Base-by-base conservation (phyloP, 2,113 vertebrate species). In the Pituophis catenifer region DNA sequence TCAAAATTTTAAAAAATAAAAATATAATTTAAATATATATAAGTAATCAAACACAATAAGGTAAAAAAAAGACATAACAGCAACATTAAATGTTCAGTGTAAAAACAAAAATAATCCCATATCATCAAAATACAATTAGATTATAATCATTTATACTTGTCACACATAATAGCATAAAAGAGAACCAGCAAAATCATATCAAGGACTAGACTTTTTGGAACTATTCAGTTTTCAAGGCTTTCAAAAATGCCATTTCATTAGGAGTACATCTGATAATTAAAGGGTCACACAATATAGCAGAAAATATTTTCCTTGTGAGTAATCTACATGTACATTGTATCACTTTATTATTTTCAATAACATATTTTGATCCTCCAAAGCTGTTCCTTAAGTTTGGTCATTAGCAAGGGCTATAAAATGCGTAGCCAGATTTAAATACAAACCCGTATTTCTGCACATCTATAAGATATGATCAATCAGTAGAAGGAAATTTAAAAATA, bases 391-490 rank as follows among this genome's bases (percentile, higher is more conserved):
- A 38, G 44, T 6, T 48, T 15, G 5, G 5, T 29, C 38, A 89
- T 48, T 90, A 58, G 44, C 48, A 26, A 70, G 24, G 38, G 38
- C 44, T 65, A 33, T 90, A 90, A 90, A 90, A 70, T 65, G 81
- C 3, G 53, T 33, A 24, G 9, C 53, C 23, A 57, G 44, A 48
- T 86, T 17, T 13, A 89, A 75, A 89, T 50, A 44, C 4, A 86
- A 50, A 48, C 13, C 12, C 2, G 1, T 24, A 70, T 48, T 92
- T 89, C 23, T 24, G 24, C 15, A 13, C 17, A 54, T 50, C 44
- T 0, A 15, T 38, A 0, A 0, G 70, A 86, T 19, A 48, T 86
- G 12, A 0, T 0, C 91, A 92, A 44, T 53, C 9, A 88, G 26
- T 44, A 55, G 1, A 0, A 0, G 26, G 59, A 0, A 0, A 52